These are phyloP conservation scores for Nesospiza acunhae DNA, from an alignment of 2,113 vertebrate genomes.

Conservation along the genomic window DNA sequence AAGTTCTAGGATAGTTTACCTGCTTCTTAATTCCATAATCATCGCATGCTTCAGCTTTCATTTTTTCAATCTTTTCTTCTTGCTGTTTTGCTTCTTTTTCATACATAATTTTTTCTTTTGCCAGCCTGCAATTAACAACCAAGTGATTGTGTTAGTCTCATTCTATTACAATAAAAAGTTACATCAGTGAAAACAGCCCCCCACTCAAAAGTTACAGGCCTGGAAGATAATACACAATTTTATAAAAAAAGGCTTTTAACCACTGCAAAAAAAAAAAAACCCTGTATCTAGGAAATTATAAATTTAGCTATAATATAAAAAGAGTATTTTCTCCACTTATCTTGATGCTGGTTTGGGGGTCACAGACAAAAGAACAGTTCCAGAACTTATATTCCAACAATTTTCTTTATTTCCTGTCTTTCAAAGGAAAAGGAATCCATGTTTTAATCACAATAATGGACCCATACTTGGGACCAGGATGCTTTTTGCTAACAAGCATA, in stretches of 20 bases:
- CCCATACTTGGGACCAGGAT: not conserved
- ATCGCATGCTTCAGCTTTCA: constrained; percentile 87
- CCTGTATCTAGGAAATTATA: not conserved
- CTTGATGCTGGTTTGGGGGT: not conserved
- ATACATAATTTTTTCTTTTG: constrained; percentile 91
- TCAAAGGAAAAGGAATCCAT: not conserved
- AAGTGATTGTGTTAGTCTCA: constrained; percentile 7
- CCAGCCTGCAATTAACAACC: constrained; percentile 79
- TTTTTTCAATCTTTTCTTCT: constrained; percentile 89
- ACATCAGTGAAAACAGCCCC: not conserved
- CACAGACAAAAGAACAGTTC: not conserved
- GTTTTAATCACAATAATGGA: not conserved
- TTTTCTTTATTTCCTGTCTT: not conserved
- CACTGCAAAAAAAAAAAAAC: not conserved
- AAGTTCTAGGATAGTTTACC: constrained; percentile 64
- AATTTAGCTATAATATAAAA: not conserved
- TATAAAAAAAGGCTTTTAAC: not conserved
- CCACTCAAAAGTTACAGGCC: not conserved
- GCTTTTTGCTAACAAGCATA: not conserved
- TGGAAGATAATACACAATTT: not conserved
- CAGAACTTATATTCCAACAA: not conserved
- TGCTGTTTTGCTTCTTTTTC: constrained; percentile 90
- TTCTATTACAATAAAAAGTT: not conserved
- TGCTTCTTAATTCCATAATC: constrained; percentile 93
- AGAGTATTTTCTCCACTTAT: not conserved